Evolutionary conservation across 30 jellyfish, hydroid and myxozoan species (phyloP).

Genomic region (Turritopsis rubra): DNA sequence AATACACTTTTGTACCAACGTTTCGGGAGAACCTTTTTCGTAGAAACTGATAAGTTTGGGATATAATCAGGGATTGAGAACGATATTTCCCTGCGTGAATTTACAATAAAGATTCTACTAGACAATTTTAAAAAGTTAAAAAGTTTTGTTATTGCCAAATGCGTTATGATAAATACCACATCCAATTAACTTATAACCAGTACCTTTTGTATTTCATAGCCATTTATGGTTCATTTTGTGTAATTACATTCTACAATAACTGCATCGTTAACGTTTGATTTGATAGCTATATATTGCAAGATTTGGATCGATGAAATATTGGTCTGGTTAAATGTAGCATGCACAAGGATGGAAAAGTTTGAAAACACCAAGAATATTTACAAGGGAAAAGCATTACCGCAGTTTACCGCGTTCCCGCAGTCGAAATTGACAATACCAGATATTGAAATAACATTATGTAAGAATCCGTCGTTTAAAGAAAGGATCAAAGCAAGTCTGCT

Average conservation of each 20-base stretch:
- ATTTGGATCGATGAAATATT: neutral
- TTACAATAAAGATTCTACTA: too few relatives aligned
- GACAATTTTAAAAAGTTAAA: too few relatives aligned
- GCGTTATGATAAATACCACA: neutral
- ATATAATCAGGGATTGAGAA: too few relatives aligned
- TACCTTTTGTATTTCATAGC: neutral
- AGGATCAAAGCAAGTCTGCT: neutral
- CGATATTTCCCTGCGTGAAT: too few relatives aligned
- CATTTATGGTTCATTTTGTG: neutral
- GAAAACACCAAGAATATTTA: neutral
- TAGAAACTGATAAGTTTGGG: too few relatives aligned
- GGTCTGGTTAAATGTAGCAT: neutral
- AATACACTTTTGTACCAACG: too few relatives aligned
- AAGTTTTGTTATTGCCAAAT: neutral
- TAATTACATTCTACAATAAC: neutral
- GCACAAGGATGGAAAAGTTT: neutral
- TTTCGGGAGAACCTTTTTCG: too few relatives aligned
- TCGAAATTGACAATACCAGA: neutral
- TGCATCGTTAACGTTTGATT: neutral
- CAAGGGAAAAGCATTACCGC: neutral
- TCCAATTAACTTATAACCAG: neutral
- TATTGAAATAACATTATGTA: neutral
- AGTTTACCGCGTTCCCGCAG: too few relatives aligned
- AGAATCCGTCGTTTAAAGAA: neutral
- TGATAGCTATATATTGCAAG: neutral